These are phyloP conservation scores for Tipula unca DNA, from an alignment of 2,888 invertebrate genomes.

Conservation along the genomic window DNA sequence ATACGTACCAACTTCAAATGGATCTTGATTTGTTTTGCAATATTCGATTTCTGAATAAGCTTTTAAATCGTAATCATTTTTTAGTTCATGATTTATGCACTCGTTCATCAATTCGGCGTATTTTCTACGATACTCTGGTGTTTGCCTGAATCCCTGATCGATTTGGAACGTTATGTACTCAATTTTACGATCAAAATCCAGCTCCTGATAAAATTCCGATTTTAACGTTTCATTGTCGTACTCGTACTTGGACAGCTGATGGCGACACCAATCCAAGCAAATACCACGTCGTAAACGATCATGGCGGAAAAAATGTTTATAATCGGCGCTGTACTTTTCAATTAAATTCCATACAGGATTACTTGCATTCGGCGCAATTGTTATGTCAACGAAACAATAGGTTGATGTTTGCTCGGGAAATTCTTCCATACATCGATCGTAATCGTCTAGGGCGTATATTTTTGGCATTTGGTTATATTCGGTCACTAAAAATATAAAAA, in stretches of 20 bases:
- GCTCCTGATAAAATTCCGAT: background rate
- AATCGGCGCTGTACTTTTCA: conserved; percentile 22
- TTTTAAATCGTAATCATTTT: conserved; percentile 22
- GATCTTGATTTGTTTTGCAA: conserved; percentile 21
- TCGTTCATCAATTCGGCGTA: background rate
- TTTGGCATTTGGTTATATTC: conserved; percentile 38
- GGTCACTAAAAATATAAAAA: conserved; percentile 26
- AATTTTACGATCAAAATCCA: background rate
- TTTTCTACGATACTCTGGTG: background rate
- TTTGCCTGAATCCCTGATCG: background rate
- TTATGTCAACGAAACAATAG: conserved; percentile 18
- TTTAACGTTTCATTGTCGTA: background rate
- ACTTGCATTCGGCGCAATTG: conserved; percentile 14
- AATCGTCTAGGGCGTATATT: conserved; percentile 36
- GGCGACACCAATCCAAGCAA: conserved; percentile 22
- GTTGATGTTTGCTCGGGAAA: conserved; percentile 31
- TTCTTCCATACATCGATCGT: conserved; percentile 37
- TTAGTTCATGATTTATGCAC: conserved; percentile 25
- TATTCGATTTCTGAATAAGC: conserved; percentile 24
- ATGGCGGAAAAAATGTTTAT: conserved; percentile 22
- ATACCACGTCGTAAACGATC: conserved; percentile 23
- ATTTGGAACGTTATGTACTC: background rate
- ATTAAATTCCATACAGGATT: conserved; percentile 15
- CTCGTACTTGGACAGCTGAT: background rate
- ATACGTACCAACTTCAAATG: background rate